Conservation (phyloP, 2,888 invertebrate genomes). For the Tuta absoluta region DNA sequence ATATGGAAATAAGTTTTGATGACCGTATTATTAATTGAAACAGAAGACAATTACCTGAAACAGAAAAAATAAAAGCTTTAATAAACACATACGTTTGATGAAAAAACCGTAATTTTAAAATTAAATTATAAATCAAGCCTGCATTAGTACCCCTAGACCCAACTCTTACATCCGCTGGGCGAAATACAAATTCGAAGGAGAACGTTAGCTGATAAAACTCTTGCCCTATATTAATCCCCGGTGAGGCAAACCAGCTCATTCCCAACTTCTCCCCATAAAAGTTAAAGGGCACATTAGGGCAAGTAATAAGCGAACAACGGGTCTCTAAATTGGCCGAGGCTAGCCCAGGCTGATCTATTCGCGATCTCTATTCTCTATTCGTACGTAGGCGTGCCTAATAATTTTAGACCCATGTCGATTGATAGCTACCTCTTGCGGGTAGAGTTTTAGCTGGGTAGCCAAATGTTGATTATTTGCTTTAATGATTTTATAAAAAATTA, state of each 20-base stretch:
- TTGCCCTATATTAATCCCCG: constrained; percentile 68
- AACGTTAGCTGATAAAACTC: constrained; percentile 58
- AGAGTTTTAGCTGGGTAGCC: background rate
- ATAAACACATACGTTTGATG: no score
- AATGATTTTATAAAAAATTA: no score
- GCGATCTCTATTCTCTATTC: constrained; percentile 50
- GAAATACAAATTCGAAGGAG: background rate
- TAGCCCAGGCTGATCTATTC: constrained; percentile 60
- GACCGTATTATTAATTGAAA: background rate
- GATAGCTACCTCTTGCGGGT: background rate
- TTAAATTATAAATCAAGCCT: no score
- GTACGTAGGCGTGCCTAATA: constrained; percentile 26
- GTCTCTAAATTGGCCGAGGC: constrained; percentile 64
- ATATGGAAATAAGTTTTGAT: background rate
- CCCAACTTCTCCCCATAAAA: constrained; percentile 76
- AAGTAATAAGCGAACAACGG: constrained; percentile 76
- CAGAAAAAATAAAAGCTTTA: constrained; percentile 29
- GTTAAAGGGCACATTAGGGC: constrained; percentile 78
- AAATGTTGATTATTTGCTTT: background rate
- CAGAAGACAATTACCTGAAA: constrained; percentile 34
- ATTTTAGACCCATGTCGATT: constrained; percentile 15
- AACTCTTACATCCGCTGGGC: background rate
- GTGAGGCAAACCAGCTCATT: constrained; percentile 58
- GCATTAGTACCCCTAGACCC: no score
- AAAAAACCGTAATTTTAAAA: no score